A percentile compares a stretch with the other conserved stretches of the same genome.
Evolutionary conservation across 2,888 invertebrate species (phyloP).

Genomic region (Adineta ricciae): DNA sequence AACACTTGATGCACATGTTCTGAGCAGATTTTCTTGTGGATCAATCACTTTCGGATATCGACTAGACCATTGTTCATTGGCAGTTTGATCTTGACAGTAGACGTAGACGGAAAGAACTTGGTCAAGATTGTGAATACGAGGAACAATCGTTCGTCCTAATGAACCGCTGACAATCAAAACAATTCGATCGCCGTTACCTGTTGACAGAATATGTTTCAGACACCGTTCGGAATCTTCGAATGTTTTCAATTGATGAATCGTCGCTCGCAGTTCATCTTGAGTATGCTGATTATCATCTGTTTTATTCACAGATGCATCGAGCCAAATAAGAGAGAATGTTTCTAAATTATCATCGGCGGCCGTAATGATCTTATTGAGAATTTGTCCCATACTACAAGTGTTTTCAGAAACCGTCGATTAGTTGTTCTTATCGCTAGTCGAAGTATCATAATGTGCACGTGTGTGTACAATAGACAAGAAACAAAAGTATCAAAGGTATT

Average conservation of each 20-base stretch:
- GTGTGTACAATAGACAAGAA: background rate
- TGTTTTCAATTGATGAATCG: background rate
- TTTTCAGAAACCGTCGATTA: background rate
- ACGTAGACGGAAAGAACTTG: background rate
- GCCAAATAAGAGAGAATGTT: background rate
- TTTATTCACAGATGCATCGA: background rate
- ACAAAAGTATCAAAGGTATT: background rate
- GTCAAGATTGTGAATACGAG: background rate
- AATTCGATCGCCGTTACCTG: background rate
- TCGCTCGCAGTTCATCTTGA: background rate
- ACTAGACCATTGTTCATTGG: background rate
- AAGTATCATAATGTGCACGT: background rate
- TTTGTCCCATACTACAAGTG: background rate
- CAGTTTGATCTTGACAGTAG: background rate
- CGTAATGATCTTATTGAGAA: background rate
- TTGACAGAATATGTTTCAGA: background rate
- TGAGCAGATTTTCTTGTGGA: no score
- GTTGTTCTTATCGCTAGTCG: background rate
- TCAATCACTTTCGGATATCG: background rate
- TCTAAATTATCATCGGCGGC: background rate
- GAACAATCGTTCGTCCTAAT: background rate
- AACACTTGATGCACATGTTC: no score
- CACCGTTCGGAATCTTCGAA: background rate
- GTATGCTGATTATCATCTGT: background rate
- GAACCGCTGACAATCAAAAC: background rate